Conservation (phyloP, 2,797 vertebrate genomes). For the Alauda arvensis region DNA sequence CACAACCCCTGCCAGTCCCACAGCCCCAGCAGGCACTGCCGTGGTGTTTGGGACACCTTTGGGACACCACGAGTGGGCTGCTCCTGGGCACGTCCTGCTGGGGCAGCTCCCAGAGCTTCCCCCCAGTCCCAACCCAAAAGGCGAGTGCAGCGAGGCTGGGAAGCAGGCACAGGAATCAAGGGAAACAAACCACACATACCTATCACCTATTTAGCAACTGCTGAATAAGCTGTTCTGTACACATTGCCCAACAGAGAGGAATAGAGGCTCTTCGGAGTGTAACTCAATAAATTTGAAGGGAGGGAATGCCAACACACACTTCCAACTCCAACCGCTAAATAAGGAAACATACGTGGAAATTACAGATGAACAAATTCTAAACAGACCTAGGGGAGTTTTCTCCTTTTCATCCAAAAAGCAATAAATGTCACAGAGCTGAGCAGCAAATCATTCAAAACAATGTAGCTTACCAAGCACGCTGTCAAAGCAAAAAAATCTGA, state of each 20-base stretch:
- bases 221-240: constrained; percentile 52
- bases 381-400: constrained; percentile 55
- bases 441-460: constrained; percentile 57
- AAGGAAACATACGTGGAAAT: constrained; percentile 62
- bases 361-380: constrained; percentile 59
- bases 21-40: background rate
- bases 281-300: constrained; percentile 50
- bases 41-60: fast-evolving
- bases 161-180: background rate
- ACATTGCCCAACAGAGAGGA: constrained; percentile 48
- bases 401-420: constrained; percentile 59
- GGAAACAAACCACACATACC: constrained; percentile 32
- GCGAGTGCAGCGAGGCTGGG: background rate
- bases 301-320: constrained; percentile 53
- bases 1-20: background rate
- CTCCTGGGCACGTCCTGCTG: background rate
- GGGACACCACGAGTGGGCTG: background rate
- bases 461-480: constrained; percentile 51
- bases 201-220: constrained; percentile 57
- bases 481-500: constrained; percentile 52
- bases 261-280: constrained; percentile 17
- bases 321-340: constrained; percentile 56
- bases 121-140: background rate
- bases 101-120: background rate
- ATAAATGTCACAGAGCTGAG: constrained; percentile 55